phyloP scores from a whole-genome alignment of 2,888 invertebrate genomes.

The Diloba caeruleocephala region DNA sequence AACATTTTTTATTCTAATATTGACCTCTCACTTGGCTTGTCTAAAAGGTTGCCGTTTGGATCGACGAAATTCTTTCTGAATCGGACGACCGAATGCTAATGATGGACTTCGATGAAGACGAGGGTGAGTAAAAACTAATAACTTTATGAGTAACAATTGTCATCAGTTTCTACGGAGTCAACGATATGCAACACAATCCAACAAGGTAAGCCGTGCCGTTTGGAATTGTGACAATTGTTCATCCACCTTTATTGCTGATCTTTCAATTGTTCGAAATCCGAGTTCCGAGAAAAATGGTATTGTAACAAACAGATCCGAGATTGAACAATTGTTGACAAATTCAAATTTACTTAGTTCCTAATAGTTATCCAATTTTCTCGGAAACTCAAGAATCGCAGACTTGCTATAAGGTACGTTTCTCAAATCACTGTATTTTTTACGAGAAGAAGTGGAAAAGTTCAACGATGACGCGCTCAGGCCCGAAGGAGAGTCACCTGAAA shows the following conservation, averaged over 20 bases:
- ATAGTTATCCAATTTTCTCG: slow-evolving; percentile 61
- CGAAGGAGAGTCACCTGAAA: slow-evolving; percentile 11
- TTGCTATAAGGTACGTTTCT: slow-evolving; percentile 52
- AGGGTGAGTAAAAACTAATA: slow-evolving; percentile 66
- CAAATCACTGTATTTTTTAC: slow-evolving; percentile 50
- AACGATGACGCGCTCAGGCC: slow-evolving; percentile 53
- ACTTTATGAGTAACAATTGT: slow-evolving; percentile 63
- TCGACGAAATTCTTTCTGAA: slow-evolving; percentile 80
- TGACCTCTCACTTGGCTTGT: neutral
- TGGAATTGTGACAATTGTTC: slow-evolving; percentile 77
- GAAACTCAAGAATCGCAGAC: slow-evolving; percentile 30
- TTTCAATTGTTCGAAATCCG: slow-evolving; percentile 9
- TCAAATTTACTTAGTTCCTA: slow-evolving; percentile 30
- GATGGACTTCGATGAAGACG: slow-evolving; percentile 86
- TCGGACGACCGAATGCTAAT: slow-evolving; percentile 85
- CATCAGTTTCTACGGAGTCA: slow-evolving; percentile 57
- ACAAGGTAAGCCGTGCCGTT: slow-evolving; percentile 63
- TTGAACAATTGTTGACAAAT: slow-evolving; percentile 72
- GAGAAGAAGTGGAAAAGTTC: slow-evolving; percentile 76
- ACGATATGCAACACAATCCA: slow-evolving; percentile 11
- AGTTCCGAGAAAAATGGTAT: slow-evolving; percentile 46
- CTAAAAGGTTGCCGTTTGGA: slow-evolving; percentile 80
- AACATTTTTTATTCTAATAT: too few relatives aligned
- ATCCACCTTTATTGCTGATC: slow-evolving; percentile 21
- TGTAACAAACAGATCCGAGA: slow-evolving; percentile 6